These are phyloP conservation scores for Drosophila subsilvestris DNA, from an alignment of 2,888 invertebrate species.

Conservation along the genomic window DNA sequence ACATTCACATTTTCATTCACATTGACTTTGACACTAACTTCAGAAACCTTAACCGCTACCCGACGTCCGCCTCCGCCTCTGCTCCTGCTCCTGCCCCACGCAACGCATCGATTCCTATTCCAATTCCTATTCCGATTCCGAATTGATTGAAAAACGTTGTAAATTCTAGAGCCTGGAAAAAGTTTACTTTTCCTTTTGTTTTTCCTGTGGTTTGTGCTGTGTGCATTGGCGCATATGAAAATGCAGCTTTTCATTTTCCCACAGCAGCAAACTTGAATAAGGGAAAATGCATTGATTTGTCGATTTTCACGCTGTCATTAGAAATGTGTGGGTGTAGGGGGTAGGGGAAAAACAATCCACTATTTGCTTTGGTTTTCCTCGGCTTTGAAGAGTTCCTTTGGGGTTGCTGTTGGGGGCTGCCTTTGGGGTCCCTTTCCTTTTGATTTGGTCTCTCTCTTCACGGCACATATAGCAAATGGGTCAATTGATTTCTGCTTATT, in stretches of 20 bases:
- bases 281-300: constrained; percentile 61
- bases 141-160: constrained; percentile 72
- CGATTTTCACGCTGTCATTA: constrained; percentile 62
- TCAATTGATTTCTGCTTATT: constrained; percentile 81
- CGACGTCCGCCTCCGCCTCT: too few species aligned
- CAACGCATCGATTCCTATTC: neutral
- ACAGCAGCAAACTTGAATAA: constrained; percentile 37
- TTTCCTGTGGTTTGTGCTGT: constrained; percentile 30
- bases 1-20: constrained; percentile 69
- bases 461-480: constrained; percentile 81
- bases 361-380: neutral
- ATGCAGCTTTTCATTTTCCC: constrained; percentile 63
- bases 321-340: constrained; percentile 41
- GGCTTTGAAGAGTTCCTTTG: neutral
- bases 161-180: constrained; percentile 55
- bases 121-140: constrained; percentile 49
- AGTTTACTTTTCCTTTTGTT: constrained; percentile 50
- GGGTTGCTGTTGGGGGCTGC: neutral
- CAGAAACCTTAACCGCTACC: constrained; percentile 17
- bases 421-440: constrained; percentile 5
- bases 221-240: constrained; percentile 64
- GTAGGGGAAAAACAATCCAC: constrained; percentile 62
- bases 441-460: constrained; percentile 54
- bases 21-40: constrained; percentile 66
- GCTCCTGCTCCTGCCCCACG: neutral